Conservation (phyloP, 2,888 invertebrate genomes). For the Pseudanteris insignis region DNA sequence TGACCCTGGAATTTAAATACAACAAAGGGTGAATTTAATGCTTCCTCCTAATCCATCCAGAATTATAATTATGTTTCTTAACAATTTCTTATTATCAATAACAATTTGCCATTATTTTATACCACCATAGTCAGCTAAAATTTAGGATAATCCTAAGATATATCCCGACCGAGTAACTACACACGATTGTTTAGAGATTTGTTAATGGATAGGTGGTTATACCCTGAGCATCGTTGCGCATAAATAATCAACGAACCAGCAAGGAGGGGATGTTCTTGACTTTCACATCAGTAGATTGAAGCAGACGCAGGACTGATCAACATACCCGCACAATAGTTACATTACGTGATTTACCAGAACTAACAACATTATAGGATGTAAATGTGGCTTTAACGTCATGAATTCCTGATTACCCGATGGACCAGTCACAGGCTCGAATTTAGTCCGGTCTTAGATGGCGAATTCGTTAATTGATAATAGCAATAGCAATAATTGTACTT, state of each 20-base stretch:
- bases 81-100: not conserved
- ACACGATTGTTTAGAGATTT: constrained; percentile 27
- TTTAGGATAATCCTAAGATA: no score
- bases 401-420: constrained; percentile 18
- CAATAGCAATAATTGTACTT: no score
- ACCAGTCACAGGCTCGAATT: no score
- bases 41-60: no score
- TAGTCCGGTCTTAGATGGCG: no score
- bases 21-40: no score
- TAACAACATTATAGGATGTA: constrained; percentile 27
- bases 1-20: constrained; percentile 62
- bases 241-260: constrained; percentile 32
- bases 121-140: no score
- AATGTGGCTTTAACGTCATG: constrained; percentile 9
- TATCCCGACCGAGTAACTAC: no score
- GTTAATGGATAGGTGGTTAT: constrained; percentile 30
- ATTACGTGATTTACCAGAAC: constrained; percentile 37
- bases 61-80: not conserved
- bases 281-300: constrained; percentile 14
- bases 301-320: constrained; percentile 14
- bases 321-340: constrained; percentile 29
- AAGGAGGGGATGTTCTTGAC: constrained; percentile 32
- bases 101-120: constrained; percentile 4
- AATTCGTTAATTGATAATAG: no score
- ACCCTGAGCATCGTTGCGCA: constrained; percentile 22